phyloP scores from a whole-genome alignment of 2,113 vertebrate species.

The Vombatus ursinus region DNA sequence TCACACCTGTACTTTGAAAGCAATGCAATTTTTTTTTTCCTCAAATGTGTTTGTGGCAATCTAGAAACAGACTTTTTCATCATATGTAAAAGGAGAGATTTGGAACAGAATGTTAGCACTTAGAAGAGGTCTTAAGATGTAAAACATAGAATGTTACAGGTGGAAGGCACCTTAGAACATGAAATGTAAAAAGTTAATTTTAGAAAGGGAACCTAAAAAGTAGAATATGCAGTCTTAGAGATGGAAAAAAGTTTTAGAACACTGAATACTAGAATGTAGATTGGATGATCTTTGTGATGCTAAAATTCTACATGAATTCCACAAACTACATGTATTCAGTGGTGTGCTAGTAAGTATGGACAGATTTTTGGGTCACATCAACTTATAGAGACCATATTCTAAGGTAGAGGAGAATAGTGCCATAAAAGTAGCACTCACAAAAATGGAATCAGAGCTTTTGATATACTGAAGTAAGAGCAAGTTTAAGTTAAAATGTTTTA shows the following conservation, averaged over 20 bases:
- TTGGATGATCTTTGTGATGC: not conserved
- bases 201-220: not conserved
- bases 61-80: not conserved
- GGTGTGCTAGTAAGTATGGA: not conserved
- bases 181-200: not conserved
- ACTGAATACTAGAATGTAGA: not conserved
- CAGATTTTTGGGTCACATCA: not conserved
- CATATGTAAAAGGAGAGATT: not conserved
- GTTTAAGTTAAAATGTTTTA: not conserved
- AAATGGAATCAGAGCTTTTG: not conserved
- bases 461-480: not conserved
- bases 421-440: not conserved
- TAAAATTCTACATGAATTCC: not conserved
- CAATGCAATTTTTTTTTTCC: not conserved
- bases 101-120: not conserved
- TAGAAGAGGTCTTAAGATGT: not conserved
- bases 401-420: not conserved
- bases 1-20: conserved; percentile 52
- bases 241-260: not conserved
- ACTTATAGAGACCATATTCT: not conserved
- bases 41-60: not conserved
- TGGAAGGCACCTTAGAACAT: not conserved
- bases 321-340: not conserved
- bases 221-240: not conserved
- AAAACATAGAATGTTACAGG: not conserved